Base-by-base conservation (phyloP, 2,113 vertebrate species). In the Canis aureus region DNA sequence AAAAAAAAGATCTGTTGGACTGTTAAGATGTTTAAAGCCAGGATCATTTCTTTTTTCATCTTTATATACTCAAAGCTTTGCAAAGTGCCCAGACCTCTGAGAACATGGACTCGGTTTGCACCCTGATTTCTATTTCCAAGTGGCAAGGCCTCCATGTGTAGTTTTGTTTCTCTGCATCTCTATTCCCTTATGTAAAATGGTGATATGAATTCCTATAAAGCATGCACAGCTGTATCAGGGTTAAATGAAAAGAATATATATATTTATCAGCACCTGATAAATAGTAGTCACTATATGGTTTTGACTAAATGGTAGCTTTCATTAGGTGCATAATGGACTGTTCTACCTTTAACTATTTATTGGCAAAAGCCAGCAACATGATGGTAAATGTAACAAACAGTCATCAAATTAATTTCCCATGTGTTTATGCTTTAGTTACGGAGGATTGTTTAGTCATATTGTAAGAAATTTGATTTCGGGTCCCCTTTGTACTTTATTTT, bases 291-390 rank as follows among this genome's bases (percentile, higher is more conserved):
- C 43, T 92, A 92, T 76, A 57, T 74, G 27, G 9, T 62, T 91
- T 7, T 51, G 11, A 92, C 27, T n/a, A 62, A 96, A 27, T 55
- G 11, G 25, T 49, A 84, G 2, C 57, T 91, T 84, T 91, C 27
- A 62, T 73, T 93, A 84, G 5, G 23, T 11, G 17, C 4, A 19
- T 74, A 84, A 51, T 43, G 4, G 11, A 57, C 5, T 38, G 1
- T 87, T 94, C 23, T 91, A 11, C 25, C 49, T 84, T 84, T 87
- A 93, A 66, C 23, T 62, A 27, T 81, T 97, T 89, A 90, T 91
- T 90, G 23, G 38, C 55, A 97, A 91, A 93, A 80, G 23, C 29
- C 64, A 93, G n/a, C n/a, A 93, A 29, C n/a, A 57, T 64, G 38
- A 27, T 49, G 11, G 23, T 88, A 74, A 86, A 57, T 53, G 22